Evolutionary conservation across 2,888 invertebrate species (phyloP).

Genomic region (Metopia argyrocephala): DNA sequence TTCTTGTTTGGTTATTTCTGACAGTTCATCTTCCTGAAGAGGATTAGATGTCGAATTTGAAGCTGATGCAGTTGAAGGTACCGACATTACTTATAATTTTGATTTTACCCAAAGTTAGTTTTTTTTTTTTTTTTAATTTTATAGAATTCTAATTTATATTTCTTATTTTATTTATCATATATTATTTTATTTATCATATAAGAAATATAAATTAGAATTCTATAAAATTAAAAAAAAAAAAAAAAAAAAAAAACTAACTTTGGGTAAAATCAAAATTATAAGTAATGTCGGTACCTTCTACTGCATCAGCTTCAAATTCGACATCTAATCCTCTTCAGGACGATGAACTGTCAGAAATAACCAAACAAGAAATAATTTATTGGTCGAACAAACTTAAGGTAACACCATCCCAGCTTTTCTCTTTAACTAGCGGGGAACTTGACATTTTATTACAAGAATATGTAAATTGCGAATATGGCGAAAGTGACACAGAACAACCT

Average conservation of each 20-base stretch:
- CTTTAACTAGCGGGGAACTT: conserved; percentile 63
- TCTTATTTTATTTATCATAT: too few species aligned
- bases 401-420: conserved; percentile 66
- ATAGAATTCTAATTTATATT: not conserved
- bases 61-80: not conserved
- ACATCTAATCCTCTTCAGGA: conserved; percentile 53
- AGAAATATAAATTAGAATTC: not conserved
- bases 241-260: conserved; percentile 15
- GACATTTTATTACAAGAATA: conserved; percentile 10
- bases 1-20: conserved; percentile 63
- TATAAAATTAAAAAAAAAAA: conserved; percentile 1
- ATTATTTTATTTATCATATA: too few species aligned
- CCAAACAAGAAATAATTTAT: conserved; percentile 65
- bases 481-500: not conserved
- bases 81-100: conserved; percentile 57
- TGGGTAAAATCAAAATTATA: conserved; percentile 47
- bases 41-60: conserved; percentile 29
- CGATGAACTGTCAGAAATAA: conserved; percentile 62
- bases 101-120: conserved; percentile 20
- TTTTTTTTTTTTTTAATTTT: conserved; percentile 1
- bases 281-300: conserved; percentile 27
- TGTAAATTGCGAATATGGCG: not conserved
- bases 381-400: conserved; percentile 68
- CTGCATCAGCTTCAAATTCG: not conserved
- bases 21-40: conserved; percentile 62